Evolutionary conservation across 2,888 invertebrate genomes (phyloP), one percentile per base, ranked within the genome.

Genomic region (Melinopterus prodromus): DNA sequence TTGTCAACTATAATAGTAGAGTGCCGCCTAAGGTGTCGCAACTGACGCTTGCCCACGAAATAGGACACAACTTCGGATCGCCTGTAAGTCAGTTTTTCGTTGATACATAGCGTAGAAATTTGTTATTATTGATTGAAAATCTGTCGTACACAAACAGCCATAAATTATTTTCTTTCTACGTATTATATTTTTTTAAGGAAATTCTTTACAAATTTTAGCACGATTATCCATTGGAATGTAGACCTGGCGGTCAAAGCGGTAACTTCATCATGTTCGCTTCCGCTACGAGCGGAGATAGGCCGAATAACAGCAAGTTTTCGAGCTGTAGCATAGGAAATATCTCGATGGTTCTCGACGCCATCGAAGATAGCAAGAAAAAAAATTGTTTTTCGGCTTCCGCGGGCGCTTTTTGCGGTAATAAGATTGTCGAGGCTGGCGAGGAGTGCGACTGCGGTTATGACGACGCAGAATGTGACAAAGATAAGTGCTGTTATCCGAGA

Each of bases 181-280:
- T n/a, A n/a, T n/a, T n/a, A n/a, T n/a, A n/a, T n/a, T n/a, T n/a
- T n/a, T n/a, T n/a, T n/a, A n/a, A n/a, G n/a, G n/a, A n/a, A n/a
- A n/a, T n/a, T n/a, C n/a, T 36, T 26, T 75, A 12, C 12, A 12
- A 36, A 36, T 36, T 90, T 2, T 90, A 98, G 98, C 98, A 99
- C 90, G 98, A 99, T 90, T 97, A 95, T 90, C 97, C 97, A 0
- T 93, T 94, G 16, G 96, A 97, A 86, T 97, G 97, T 89, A 93
- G 97, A 81, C 97, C 98, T 0, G 98, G 98, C 80, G 97, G 98
- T 7, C 92, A 95, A 69, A 94, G 93, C 83, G 99, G 99, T 79
- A 99, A 99, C 92, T 99, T 93, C 90, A 99, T 99, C 86, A 99
- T 99, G 99, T 99, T 99, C 90, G 98, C 99, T 15, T 98, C 98